A percentile compares a stretch with the other conserved stretches of the same genome.
Evolutionary conservation across 2,797 vertebrate species (phyloP).

Genomic region (Sebastes diploproa): DNA sequence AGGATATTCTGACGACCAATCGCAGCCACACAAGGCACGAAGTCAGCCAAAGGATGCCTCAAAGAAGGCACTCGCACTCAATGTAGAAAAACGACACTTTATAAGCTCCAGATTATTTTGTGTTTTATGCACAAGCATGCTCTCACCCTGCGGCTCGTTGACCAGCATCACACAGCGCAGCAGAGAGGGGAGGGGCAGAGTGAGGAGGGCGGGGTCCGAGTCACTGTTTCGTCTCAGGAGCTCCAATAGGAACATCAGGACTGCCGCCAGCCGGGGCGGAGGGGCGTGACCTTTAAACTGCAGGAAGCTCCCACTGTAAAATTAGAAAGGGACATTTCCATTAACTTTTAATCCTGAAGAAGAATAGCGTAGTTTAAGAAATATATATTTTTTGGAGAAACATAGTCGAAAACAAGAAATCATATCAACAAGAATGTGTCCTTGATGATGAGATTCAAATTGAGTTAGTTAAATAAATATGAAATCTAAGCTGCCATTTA

Average conservation of each 20-base stretch:
- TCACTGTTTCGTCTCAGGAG: conserved; percentile 85
- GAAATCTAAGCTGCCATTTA: no score
- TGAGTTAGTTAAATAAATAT: no score
- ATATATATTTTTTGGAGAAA: not conserved
- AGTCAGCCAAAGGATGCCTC: not conserved
- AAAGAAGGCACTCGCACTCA: not conserved
- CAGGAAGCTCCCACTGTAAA: conserved; percentile 87
- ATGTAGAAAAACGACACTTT: not conserved
- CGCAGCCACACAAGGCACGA: not conserved
- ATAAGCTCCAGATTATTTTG: not conserved
- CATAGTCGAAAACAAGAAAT: not conserved
- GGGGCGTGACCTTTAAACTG: conserved; percentile 89
- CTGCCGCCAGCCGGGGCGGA: conserved; percentile 85
- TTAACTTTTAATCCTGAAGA: not conserved
- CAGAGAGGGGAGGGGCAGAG: conserved; percentile 83
- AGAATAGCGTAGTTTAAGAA: not conserved
- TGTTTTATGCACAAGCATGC: conserved; percentile 5
- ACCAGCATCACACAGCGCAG: conserved; percentile 91
- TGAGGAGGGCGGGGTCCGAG: conserved; percentile 78
- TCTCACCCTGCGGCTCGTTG: conserved; percentile 90
- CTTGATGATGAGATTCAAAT: not conserved
- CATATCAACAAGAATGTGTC: not conserved
- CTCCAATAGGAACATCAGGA: conserved; percentile 88
- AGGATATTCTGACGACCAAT: not conserved
- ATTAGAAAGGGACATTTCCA: not conserved